These are phyloP conservation scores for Plebejus melissa DNA, from an alignment of 2,888 invertebrate species.

Conservation along the genomic window DNA sequence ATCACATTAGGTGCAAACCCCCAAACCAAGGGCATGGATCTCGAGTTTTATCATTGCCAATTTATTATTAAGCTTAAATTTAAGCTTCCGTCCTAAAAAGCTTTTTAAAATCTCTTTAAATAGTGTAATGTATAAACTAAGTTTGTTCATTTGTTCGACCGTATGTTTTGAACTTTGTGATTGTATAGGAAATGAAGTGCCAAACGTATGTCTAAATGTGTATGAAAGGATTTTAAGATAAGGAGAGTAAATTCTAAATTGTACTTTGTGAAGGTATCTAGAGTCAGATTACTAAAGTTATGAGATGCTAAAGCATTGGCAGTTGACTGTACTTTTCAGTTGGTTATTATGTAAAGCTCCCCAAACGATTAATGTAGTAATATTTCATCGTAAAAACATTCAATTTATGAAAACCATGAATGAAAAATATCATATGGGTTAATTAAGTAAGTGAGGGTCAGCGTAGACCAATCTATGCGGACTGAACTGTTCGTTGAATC, in stretches of 20 bases:
- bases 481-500: no score
- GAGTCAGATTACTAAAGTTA: background rate
- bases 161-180: conserved; percentile 36
- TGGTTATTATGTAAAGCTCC: background rate
- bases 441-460: background rate
- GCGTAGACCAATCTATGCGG: background rate
- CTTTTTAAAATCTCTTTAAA: conserved; percentile 36
- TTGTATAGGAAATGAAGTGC: conserved; percentile 39
- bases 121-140: conserved; percentile 29
- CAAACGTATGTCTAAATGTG: conserved; percentile 37
- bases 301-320: background rate
- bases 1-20: conserved; percentile 1
- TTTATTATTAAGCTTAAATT: conserved; percentile 37
- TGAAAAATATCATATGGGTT: background rate
- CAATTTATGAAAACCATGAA: background rate
- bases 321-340: background rate
- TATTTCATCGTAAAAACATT: background rate
- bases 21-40: conserved; percentile 11
- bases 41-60: conserved; percentile 31
- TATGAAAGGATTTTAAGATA: conserved; percentile 30
- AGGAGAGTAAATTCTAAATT: conserved; percentile 25
- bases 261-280: conserved; percentile 2
- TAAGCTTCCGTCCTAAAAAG: conserved; percentile 52
- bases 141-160: conserved; percentile 27
- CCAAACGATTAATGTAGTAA: background rate